Conservation (phyloP, 1,140 invertebrate species). For the Trinorchestia longiramus region DNA sequence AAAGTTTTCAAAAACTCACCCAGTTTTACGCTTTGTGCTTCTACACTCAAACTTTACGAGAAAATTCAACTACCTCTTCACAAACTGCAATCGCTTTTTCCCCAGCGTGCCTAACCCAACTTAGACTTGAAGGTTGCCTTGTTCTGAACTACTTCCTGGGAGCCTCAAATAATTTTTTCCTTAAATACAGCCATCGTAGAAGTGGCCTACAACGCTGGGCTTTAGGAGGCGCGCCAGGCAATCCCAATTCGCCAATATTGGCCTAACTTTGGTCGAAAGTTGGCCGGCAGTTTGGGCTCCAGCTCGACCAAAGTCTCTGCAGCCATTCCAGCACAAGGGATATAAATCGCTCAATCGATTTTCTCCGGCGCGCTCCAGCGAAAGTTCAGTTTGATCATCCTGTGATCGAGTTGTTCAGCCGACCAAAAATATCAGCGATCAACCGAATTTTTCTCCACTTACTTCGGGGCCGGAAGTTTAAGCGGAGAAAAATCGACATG, state of each 20-base stretch:
- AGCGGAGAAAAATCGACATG: not conserved
- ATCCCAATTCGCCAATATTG: constrained; percentile 55
- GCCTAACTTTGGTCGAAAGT: constrained; percentile 42
- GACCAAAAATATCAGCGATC: constrained; percentile 17
- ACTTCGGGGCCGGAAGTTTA: not conserved
- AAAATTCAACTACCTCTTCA: not conserved
- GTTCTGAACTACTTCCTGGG: not conserved
- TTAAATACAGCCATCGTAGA: constrained; percentile 16
- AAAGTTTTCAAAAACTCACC: too few species aligned
- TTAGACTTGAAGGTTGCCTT: not conserved
- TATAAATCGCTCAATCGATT: constrained; percentile 55
- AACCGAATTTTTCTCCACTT: not conserved
- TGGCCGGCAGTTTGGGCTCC: constrained; percentile 32
- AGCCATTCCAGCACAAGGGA: constrained; percentile 36
- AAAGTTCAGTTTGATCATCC: constrained; percentile 43
- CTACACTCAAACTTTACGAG: not conserved
- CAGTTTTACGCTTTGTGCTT: too few species aligned
- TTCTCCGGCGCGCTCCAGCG: not conserved
- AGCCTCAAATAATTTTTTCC: constrained; percentile 14
- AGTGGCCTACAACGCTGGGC: not conserved
- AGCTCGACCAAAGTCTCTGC: constrained; percentile 24
- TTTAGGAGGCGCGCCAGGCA: constrained; percentile 44
- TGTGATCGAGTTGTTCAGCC: not conserved
- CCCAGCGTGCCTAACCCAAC: not conserved
- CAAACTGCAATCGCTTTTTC: not conserved